Evolutionary conservation across 1,140 invertebrate genomes (phyloP), one percentile per base, ranked within the genome.

Genomic region (Drosophila leontia): DNA sequence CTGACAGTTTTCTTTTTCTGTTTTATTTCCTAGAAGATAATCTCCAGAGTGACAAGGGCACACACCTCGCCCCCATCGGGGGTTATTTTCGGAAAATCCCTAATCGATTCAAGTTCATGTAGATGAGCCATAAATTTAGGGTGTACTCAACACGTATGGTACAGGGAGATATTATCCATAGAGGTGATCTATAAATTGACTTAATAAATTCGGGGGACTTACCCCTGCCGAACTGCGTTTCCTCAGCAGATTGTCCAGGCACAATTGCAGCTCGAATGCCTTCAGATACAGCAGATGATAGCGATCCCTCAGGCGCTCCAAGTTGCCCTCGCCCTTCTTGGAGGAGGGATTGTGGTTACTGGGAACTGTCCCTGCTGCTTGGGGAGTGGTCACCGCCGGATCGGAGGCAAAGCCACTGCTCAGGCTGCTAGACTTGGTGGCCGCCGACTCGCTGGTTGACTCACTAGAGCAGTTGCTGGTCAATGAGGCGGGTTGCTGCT

Each of bases 211-310:
- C 32, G 29, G 23, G 26, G 1, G 17, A 88, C 91, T 92, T 85
- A 92, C 91, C 84, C 76, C 78, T 62, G 78, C 75, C 15, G 91
- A 92, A 58, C 77, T 91, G 58, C 90, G 88, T 72, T 92, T 92
- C 56, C 91, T 75, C 45, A 92, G 74, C 35, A 96, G 94, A 64
- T 95, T 94, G 92, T 97, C 96, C 75, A 97, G 94, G 86, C 96
- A 94, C 93, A 96, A 97, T 93, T 97, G 97, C 96, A 97, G 97
- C 94, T 98, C 98, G 82, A 98, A 94, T 23, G 97, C 96, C 72
- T 96, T 94, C 81, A 98, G 93, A 94, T 97, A 98, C 63, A 98
- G 94, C 69, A 96, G 94, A 92, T 98, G 97, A 96, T 97, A 98
- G 82, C 97, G 96, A 48, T 96, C 94, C 93, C 98, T 96, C 48